These are phyloP conservation scores for Zeugodacus cucurbitae DNA, from an alignment of 1,140 invertebrate species.

Conservation along the genomic window DNA sequence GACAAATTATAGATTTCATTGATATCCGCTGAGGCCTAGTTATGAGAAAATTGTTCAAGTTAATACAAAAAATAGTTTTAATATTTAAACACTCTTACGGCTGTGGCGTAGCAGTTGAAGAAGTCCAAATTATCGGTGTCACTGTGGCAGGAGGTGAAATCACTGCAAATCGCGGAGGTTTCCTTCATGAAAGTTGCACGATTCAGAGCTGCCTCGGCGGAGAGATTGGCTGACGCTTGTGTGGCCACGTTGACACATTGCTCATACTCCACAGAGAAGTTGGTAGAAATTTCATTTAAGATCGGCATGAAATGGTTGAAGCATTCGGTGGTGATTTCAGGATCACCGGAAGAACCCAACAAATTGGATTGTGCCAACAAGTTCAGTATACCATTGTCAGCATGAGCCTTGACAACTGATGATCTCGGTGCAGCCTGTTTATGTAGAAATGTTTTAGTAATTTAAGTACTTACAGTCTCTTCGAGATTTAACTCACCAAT, in stretches of 20 bases:
- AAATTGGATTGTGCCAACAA: background rate
- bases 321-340: background rate
- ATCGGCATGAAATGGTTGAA: background rate
- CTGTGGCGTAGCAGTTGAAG: background rate
- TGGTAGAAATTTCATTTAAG: background rate
- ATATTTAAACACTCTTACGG: background rate
- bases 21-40: background rate
- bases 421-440: background rate
- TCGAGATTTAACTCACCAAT: background rate
- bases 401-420: background rate
- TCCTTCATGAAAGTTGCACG: background rate
- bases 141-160: background rate
- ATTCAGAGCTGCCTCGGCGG: background rate
- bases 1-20: background rate
- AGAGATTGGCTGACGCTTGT: background rate
- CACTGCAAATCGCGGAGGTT: background rate
- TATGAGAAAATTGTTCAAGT: background rate
- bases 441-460: too few relatives aligned
- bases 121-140: background rate
- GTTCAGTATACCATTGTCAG: background rate
- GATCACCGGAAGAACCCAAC: background rate
- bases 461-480: too few relatives aligned
- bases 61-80: background rate
- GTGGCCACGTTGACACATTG: background rate
- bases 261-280: background rate